Base-by-base conservation (phyloP, 2,113 vertebrate genomes). In the Thunnus maccoyii region DNA sequence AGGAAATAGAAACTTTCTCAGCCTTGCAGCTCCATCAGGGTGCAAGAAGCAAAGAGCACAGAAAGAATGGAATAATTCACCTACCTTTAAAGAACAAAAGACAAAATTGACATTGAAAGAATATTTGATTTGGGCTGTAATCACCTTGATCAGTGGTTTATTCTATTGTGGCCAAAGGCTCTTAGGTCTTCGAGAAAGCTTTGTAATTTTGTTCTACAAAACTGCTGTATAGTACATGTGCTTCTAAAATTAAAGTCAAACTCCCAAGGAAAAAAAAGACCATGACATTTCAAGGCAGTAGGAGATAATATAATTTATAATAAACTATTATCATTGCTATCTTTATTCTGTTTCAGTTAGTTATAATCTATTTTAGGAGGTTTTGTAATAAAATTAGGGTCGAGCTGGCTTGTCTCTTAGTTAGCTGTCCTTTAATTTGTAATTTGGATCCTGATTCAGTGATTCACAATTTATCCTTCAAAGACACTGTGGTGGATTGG, bases 381-480 rank as follows among this genome's bases (percentile, higher is more conserved):
- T 75, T 71, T 30, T n/a, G 5, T 11, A 54, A 30, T 73, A 10
- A 68, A 50, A 36, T 64, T 1, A 12, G 10, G 18, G 22, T 47
- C 3, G 47, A 56, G 17, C 3, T n/a, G 48, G 41, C 74, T 84
- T 73, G 51, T 64, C 71, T 72, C 71, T 65, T n/a, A 47, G n/a
- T 18, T 13, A 65, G 20, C 16, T 27, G 56, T 48, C n/a, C 27
- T 67, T 71, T 82, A 2, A 78, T 85, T 60, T 71, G 55, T 66
- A 51, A 71, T 72, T 66, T 70, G 72, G 41, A 36, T 60, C 27
- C 41, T 68, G 68, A 65, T 62, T 76, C 72, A 47, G 54, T 15
- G 9, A 18, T 73, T 54, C 27, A n/a, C 22, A 72, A 8, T n/a
- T 57, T 55, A 10, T 11, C 22, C 67, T 9, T 52, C 47, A 60